Evolutionary conservation across 2,797 vertebrate species (phyloP).

Genomic region (Rhodeus uyekii): DNA sequence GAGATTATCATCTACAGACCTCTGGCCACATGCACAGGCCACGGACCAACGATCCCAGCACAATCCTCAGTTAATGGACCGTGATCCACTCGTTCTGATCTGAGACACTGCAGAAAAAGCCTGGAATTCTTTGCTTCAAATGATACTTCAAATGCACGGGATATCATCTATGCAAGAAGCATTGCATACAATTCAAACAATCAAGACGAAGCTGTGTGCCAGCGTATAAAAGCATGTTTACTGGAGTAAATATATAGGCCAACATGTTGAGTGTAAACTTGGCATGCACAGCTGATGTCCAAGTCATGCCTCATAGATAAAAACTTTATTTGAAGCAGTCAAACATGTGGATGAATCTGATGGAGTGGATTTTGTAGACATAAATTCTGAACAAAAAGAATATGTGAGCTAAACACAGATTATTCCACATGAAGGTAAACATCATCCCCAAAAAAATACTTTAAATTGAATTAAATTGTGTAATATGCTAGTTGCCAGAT

Average conservation of each 20-base stretch:
- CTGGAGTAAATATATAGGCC: slow-evolving; percentile 14
- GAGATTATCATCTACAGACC: slow-evolving; percentile 51
- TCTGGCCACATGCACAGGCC: slow-evolving; percentile 52
- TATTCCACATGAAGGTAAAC: not conserved
- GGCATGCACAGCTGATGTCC: not conserved
- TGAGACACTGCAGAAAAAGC: slow-evolving; percentile 44
- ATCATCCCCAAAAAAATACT: not conserved
- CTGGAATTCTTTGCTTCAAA: slow-evolving; percentile 19
- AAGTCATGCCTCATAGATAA: slow-evolving; percentile 19
- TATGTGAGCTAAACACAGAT: not conserved
- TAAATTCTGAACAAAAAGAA: not conserved
- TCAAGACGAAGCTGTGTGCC: slow-evolving; percentile 8
- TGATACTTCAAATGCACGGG: slow-evolving; percentile 9
- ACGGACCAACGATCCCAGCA: slow-evolving; percentile 37
- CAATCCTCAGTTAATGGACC: slow-evolving; percentile 46
- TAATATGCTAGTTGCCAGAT: not conserved
- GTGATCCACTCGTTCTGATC: slow-evolving; percentile 45
- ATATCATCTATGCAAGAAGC: slow-evolving; percentile 11
- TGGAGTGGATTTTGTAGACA: not conserved
- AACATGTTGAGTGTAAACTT: slow-evolving; percentile 18
- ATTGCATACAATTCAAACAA: slow-evolving; percentile 14
- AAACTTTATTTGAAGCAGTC: slow-evolving; percentile 3
- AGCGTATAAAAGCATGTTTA: slow-evolving; percentile 9
- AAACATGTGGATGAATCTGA: not conserved
- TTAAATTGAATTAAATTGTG: not conserved